Evolutionary conservation across 2,113 vertebrate species (phyloP).

Genomic region (Semicossyphus pulcher): DNA sequence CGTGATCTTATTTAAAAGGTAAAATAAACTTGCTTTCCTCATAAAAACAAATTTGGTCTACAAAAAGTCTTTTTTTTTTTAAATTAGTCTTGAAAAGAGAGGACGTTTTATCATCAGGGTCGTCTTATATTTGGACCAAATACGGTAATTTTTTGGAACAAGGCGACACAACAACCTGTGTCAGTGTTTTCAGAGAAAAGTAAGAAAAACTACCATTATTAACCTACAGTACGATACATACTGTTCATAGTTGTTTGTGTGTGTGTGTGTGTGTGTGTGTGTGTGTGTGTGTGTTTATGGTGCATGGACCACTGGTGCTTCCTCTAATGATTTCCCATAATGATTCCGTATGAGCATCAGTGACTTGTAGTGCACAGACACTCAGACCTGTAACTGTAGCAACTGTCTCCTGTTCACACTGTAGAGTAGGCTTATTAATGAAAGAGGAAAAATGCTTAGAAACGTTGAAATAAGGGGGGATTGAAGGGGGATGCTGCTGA

Average conservation of each 20-base stretch:
- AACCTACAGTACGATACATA: no score
- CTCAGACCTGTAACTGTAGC: neutral
- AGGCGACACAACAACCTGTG: no score
- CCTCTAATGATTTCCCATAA: neutral
- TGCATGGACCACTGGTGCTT: neutral
- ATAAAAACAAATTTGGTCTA: no score
- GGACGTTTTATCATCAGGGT: no score
- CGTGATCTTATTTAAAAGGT: no score
- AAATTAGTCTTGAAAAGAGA: no score
- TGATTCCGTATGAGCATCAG: neutral
- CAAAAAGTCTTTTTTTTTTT: no score
- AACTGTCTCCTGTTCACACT: neutral
- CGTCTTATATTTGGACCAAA: no score
- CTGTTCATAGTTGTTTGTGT: slow-evolving; percentile 7
- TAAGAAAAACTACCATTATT: no score
- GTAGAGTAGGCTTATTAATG: neutral
- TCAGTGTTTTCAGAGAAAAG: no score
- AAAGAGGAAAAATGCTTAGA: neutral
- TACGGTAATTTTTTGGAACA: no score
- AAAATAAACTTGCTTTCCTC: no score
- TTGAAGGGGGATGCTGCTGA: neutral
- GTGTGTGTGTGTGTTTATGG: neutral
- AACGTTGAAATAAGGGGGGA: neutral
- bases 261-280: neutral
- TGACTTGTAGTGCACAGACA: neutral